Evolutionary conservation across 1,140 invertebrate species (phyloP), one percentile per base, ranked within the genome.

Genomic region (Platorchestia sp.): DNA sequence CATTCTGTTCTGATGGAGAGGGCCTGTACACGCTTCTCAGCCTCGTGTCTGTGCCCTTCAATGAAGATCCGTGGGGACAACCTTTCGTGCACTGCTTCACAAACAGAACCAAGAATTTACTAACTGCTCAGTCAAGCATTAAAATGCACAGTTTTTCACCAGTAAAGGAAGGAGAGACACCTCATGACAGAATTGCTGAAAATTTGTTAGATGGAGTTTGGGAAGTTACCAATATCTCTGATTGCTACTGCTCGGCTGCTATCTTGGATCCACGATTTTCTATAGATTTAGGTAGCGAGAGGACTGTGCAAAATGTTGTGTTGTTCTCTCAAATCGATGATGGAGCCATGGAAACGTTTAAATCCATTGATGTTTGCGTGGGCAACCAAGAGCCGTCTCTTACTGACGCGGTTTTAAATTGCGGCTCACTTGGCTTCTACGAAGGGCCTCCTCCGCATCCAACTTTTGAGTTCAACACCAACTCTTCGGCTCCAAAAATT

Each of bases 111-210:
- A 10, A 45, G 22, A 93, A 93, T 44, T n/a, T 93, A 42, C 91
- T 93, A 44, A 93, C 45, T 40, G 91, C 91, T 27, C 91, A 93
- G 91, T 93, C 91, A 14, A 10, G 44, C n/a, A 93, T 93, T n/a
- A 93, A 7, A 44, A 40, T 93, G 19, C 22, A 45, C 22, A 27
- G 19, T 5, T 45, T 44, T 19, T 47, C 91, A 22, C 10, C 44
- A 47, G 27, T 36, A 89, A n/a, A n/a, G n/a, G 36, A 10, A n/a
- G 86, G 10, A 27, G n/a, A 10, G 59, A 22, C 27, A 1, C 27
- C 36, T 36, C 10, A 3, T 19, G 3, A 14, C 6, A 42, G 91
- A 40, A 44, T 42, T 43, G 14, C n/a, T 45, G n/a, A 40, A 5
- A 45, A 93, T 41, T 6, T 93, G 45, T n/a, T 93, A 3, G 45